Conservation (phyloP, 2,797 vertebrate genomes). For the Gambusia yucatana region DNA sequence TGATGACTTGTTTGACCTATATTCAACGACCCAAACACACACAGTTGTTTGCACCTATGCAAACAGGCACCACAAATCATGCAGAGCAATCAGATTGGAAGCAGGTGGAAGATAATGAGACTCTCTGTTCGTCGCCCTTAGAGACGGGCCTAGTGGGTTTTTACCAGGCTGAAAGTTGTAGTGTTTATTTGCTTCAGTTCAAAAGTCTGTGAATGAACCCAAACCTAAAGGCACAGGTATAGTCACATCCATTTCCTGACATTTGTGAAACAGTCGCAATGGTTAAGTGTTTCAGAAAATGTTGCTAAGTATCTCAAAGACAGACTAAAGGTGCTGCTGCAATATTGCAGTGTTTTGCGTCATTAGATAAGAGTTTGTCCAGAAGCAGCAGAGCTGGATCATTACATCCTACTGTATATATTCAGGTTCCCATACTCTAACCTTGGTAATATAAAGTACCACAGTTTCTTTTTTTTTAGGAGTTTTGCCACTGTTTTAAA, state of each 20-base stretch:
- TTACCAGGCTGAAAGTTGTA: not conserved
- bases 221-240: slow-evolving; percentile 13
- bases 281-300: slow-evolving; percentile 38
- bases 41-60: slow-evolving; percentile 8
- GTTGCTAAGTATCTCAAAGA: slow-evolving; percentile 62
- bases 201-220: slow-evolving; percentile 24
- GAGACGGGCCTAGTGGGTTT: not conserved
- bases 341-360: slow-evolving; percentile 36
- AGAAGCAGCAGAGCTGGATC: slow-evolving; percentile 55
- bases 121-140: slow-evolving; percentile 53
- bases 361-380: slow-evolving; percentile 68
- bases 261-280: slow-evolving; percentile 20
- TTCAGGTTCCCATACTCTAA: not conserved
- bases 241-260: slow-evolving; percentile 7
- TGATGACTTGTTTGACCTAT: slow-evolving; percentile 44
- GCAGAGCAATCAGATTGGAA: slow-evolving; percentile 53
- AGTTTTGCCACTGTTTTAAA: not conserved
- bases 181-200: slow-evolving; percentile 2
- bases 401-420: slow-evolving; percentile 46
- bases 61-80: slow-evolving; percentile 31
- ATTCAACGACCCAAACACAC: slow-evolving; percentile 31
- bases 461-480: not conserved
- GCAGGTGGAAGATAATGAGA: slow-evolving; percentile 68
- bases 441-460: not conserved
- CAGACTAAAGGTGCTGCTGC: slow-evolving; percentile 45